Evolutionary conservation across 2,888 invertebrate genomes (phyloP), one percentile per base, ranked within the genome.

Genomic region (Drosophila parthenogenetica): DNA sequence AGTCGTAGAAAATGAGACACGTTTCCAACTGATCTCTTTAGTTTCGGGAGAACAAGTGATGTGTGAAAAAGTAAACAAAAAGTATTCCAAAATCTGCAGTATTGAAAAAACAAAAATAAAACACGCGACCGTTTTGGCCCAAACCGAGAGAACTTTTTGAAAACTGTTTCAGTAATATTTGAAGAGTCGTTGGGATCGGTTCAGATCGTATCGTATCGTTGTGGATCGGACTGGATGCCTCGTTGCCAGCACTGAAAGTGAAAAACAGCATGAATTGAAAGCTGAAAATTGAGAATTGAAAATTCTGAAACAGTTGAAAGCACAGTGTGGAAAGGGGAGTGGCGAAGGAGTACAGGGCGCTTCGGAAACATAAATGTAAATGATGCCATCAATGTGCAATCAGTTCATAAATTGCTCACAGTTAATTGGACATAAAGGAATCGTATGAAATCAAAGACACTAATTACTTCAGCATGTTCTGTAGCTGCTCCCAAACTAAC

Each of bases 391-490:
- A 66, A 49, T n/a, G n/a, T 37, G 25, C 61, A 70, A 76, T 64
- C 57, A 64, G 72, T 69, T 68, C 59, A 77, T 75, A 60, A 77
- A 74, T 60, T 58, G 48, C 11, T 46, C 62, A 39, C n/a, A 66
- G 39, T 55, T 74, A 65, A 77, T 77, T 61, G 66, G 17, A 54
- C 71, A 74, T 74, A 14, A 58, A 57, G 53, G 49, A 66, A 57
- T 74, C 65, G 48, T 49, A 59, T 77, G 51, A 62, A 77, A 84
- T 72, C 66, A 79, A 79, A 67, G 63, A 60, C 58, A 60, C 63
- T 78, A 80, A 82, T 86, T 81, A 69, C 67, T 81, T 39, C 49
- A 69, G 43, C 69, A 65, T 76, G 73, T 78, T 85, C 69, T 59
- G 37, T 66, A 67, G 77, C 51, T 35, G 29, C 45, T 43, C 14